phyloP scores from a whole-genome alignment of 2,113 vertebrate genomes.

The Nipponia nippon region DNA sequence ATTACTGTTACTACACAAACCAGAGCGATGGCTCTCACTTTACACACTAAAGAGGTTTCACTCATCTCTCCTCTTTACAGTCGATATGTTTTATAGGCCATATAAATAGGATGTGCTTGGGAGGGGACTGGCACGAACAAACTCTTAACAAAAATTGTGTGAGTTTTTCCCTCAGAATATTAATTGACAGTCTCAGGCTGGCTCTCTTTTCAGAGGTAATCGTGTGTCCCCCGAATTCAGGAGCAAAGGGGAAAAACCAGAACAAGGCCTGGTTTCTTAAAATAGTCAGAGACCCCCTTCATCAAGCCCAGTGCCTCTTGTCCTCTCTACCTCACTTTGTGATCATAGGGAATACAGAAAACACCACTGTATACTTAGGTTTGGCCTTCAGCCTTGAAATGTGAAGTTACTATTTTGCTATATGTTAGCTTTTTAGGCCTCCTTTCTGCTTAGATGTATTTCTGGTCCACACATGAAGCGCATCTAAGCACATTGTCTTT shows the following conservation, averaged over 20 bases:
- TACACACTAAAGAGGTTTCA: background rate
- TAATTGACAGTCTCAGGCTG: background rate
- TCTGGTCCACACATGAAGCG: background rate
- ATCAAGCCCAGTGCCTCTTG: background rate
- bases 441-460: background rate
- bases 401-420: background rate
- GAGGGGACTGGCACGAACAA: background rate
- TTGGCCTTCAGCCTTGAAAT: background rate
- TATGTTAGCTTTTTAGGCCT: background rate
- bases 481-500: background rate
- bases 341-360: background rate
- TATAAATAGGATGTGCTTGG: background rate
- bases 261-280: background rate
- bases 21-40: background rate
- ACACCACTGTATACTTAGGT: background rate
- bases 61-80: accelerated
- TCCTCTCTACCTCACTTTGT: background rate
- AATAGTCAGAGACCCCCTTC: background rate
- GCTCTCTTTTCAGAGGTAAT: background rate
- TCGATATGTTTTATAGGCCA: background rate
- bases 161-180: background rate
- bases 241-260: background rate
- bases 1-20: background rate
- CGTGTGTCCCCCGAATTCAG: background rate
- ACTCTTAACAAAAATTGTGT: background rate